phyloP scores from a whole-genome alignment of 1,140 invertebrate species.

The Neelides sp. region DNA sequence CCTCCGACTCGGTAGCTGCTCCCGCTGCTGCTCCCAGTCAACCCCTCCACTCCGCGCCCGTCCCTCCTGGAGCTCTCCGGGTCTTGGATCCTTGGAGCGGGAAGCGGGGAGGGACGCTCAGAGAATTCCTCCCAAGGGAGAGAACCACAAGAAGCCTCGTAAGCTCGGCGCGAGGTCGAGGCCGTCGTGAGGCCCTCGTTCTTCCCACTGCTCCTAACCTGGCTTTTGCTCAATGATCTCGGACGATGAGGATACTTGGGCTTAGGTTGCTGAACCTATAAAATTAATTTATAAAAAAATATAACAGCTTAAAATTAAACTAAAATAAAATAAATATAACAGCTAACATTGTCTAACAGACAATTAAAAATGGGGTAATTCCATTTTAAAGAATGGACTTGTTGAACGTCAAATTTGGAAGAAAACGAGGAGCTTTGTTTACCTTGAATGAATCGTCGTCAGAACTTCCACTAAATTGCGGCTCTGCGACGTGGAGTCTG shows the following conservation, averaged over 20 bases:
- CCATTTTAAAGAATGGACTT: background rate
- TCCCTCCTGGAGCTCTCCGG: background rate
- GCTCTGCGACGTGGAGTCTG: conserved; percentile 71
- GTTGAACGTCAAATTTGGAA: background rate
- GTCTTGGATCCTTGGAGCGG: conserved; percentile 16
- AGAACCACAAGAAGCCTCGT: background rate
- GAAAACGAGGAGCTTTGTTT: conserved; percentile 18
- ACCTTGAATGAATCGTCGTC: conserved; percentile 52
- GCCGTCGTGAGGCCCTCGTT: background rate
- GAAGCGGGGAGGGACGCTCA: conserved; percentile 15
- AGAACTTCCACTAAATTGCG: conserved; percentile 63
- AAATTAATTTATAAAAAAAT: background rate
- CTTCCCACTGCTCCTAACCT: conserved; percentile 10
- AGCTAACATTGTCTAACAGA: no score
- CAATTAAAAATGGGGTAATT: no score
- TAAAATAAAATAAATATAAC: no score
- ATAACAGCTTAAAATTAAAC: no score
- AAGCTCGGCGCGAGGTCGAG: background rate
- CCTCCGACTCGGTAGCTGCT: no score
- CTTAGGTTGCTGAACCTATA: conserved; percentile 36
- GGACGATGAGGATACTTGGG: conserved; percentile 51
- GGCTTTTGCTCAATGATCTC: conserved; percentile 27
- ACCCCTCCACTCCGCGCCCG: background rate
- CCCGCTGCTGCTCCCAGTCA: background rate
- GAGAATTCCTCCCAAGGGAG: background rate